Base-by-base conservation (phyloP, 2,797 vertebrate species). In the Gymnoscopelus microlampas region DNA sequence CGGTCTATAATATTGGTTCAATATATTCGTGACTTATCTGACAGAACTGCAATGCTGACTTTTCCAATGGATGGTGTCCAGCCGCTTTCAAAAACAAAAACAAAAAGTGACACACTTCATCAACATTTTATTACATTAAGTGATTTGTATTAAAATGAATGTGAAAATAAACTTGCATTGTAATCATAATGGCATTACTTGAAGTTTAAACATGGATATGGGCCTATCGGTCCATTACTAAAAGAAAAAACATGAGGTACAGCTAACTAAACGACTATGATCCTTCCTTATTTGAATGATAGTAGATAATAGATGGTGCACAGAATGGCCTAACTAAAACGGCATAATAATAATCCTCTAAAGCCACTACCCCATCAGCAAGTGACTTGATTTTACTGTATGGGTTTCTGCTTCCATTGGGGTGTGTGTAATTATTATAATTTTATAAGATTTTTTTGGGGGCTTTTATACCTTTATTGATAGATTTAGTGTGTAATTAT, bases 341-440 rank as follows among this genome's bases (percentile, higher is more conserved):
- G 9, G 32, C 32, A 35, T 35, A 35, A 35, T 35, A 35, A 35
- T 35, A 35, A 35, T 71, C 74, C 62, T 68, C 74, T 73, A 29
- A 70, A 71, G 79, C 54, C 72, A 76, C 66, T 58, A 47, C 60
- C 23, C 81, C 77, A 77, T 65, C 68, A 69, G 77, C 71, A 76
- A 83, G 79, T 79, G 54, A 26, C 53, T 74, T 79, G 73, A 74
- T 66, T 73, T 53, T n/a, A 13, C 49, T 72, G 75, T 81, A 88
- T 90, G 80, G 83, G 72, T 66, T 82, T 77, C 85, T 83, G 73
- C 78, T 81, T 82, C 78, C 72, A 77, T 72, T 47, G 7, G 75
- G 73, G 76, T 79, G 79, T 59, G 57, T 2, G 1, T 56, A 74
- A 81, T 81, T 70, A 76, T 79, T n/a, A n/a, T n/a, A n/a, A n/a